Percentiles rank a stretch among this genome's conserved stretches.
phyloP scores from a whole-genome alignment of 2,797 vertebrate species.

The Merluccius polli region DNA sequence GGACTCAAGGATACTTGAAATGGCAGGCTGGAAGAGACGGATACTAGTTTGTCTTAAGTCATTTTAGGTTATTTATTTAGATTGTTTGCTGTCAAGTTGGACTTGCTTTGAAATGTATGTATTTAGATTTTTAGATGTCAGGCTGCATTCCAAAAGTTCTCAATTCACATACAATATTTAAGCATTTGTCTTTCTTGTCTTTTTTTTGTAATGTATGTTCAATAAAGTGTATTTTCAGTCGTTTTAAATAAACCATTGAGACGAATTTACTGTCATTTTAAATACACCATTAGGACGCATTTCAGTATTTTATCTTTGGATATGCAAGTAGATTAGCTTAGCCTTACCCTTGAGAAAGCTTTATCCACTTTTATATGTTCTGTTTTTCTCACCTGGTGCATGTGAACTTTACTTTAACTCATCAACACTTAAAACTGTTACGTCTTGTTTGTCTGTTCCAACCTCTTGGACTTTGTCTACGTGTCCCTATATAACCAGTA shows the following conservation, averaged over 20 bases:
- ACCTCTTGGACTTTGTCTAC: not conserved
- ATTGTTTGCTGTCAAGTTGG: constrained; percentile 8
- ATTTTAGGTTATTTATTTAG: constrained; percentile 15
- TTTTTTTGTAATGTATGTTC: constrained; percentile 17
- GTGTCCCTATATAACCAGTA: not conserved
- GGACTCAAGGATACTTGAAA: constrained; percentile 34
- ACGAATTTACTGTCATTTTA: not conserved
- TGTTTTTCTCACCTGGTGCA: not conserved
- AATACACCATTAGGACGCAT: not conserved
- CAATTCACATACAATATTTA: constrained; percentile 10
- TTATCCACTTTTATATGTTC: not conserved
- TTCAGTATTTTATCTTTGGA: not conserved
- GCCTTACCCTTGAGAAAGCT: not conserved
- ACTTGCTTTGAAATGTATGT: constrained; percentile 65
- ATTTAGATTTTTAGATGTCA: constrained; percentile 39
- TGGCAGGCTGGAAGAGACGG: constrained; percentile 12
- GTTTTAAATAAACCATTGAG: no score
- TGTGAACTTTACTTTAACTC: not conserved
- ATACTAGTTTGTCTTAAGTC: constrained; percentile 21
- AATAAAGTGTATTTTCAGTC: constrained; percentile 52
- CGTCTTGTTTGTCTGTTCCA: not conserved
- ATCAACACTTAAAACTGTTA: not conserved
- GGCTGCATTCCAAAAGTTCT: constrained; percentile 28
- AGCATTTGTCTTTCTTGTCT: constrained; percentile 10
- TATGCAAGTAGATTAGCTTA: not conserved